phyloP scores from a whole-genome alignment of 1,140 invertebrate genomes.

The Sitobion miscanthi region DNA sequence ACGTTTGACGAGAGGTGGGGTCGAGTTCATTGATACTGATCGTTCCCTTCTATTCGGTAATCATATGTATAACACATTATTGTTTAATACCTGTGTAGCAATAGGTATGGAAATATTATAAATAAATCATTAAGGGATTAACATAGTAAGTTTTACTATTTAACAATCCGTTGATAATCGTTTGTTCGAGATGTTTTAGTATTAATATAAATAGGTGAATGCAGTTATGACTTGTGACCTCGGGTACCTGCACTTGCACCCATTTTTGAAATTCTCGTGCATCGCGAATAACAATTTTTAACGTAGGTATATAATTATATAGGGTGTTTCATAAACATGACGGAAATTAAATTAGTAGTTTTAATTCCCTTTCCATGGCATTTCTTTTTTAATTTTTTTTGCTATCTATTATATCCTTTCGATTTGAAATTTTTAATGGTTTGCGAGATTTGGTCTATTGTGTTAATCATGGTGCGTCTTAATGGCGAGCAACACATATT shows the following conservation, averaged over 20 bases:
- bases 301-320: too few relatives aligned
- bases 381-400: too few relatives aligned
- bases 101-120: not conserved
- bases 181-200: not conserved
- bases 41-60: not conserved
- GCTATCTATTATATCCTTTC: too few relatives aligned
- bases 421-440: too few relatives aligned
- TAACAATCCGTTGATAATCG: not conserved
- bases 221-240: not conserved
- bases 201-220: not conserved
- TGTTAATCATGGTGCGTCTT: too few relatives aligned
- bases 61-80: not conserved
- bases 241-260: not conserved
- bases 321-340: too few relatives aligned
- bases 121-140: not conserved
- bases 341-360: too few relatives aligned
- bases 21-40: not conserved
- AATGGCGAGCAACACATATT: too few relatives aligned
- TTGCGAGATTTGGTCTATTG: too few relatives aligned
- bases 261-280: not conserved
- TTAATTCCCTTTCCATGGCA: too few relatives aligned
- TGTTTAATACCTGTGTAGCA: not conserved
- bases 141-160: not conserved
- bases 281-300: too few relatives aligned
- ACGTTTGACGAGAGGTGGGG: constrained; percentile 35